phyloP scores from a whole-genome alignment of 2,797 vertebrate species.

The Lacerta bilineata region DNA sequence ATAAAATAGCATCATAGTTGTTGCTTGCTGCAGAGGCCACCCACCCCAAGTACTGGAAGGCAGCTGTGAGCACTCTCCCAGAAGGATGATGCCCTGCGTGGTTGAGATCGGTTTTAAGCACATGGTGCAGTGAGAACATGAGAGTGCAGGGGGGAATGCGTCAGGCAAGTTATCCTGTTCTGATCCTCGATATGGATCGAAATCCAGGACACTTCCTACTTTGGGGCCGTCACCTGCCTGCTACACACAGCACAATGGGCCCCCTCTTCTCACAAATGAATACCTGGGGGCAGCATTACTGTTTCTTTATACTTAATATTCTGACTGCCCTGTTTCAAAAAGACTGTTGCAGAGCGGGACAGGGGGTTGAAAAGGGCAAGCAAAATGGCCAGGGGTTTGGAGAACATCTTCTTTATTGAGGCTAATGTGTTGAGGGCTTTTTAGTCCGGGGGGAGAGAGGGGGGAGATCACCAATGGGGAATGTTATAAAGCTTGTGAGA shows the following conservation, averaged over 20 bases:
- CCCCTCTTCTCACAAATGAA: not conserved
- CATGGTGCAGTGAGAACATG: too few species aligned
- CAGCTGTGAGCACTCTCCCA: slow-evolving; percentile 43
- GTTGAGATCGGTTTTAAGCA: not conserved
- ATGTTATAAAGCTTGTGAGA: too few species aligned
- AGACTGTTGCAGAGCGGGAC: not conserved
- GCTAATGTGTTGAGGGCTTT: not conserved
- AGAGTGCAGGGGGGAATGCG: too few species aligned
- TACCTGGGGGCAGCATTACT: not conserved
- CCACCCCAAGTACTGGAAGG: not conserved
- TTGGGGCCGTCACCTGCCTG: not conserved
- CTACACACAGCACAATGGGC: not conserved
- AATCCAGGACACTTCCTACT: not conserved
- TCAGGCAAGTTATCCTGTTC: slow-evolving; percentile 28
- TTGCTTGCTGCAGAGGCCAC: not conserved
- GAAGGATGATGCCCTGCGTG: too few species aligned
- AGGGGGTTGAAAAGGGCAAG: not conserved
- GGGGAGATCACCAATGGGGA: too few species aligned
- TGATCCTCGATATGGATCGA: not conserved
- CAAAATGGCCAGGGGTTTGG: not conserved
- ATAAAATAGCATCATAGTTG: slow-evolving; percentile 42
- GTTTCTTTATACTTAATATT: not conserved
- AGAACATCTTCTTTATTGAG: not conserved
- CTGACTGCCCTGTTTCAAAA: not conserved
- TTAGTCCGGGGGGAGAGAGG: too few species aligned